Conservation (phyloP, 2,113 vertebrate genomes). For the Onychostruthus taczanowskii region DNA sequence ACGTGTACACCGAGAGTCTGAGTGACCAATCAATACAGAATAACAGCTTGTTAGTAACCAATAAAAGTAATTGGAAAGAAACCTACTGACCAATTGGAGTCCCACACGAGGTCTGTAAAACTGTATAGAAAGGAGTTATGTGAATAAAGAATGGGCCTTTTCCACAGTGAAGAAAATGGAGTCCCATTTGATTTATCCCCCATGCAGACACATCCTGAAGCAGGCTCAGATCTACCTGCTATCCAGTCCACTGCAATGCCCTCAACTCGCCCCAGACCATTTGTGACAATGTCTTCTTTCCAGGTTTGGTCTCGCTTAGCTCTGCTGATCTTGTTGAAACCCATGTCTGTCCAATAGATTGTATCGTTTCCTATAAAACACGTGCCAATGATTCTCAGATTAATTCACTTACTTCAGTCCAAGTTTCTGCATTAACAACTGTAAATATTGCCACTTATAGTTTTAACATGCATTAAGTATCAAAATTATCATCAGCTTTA, state of each 20-base stretch:
- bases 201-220: background rate
- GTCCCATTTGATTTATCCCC: background rate
- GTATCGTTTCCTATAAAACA: slow-evolving; percentile 89
- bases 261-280: slow-evolving; percentile 94
- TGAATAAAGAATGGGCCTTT: background rate
- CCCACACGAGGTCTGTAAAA: background rate
- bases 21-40: background rate
- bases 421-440: background rate
- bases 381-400: background rate
- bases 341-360: slow-evolving; percentile 99
- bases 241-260: slow-evolving; percentile 98
- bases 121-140: background rate
- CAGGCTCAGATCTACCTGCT: slow-evolving; percentile 75
- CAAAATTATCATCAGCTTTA: background rate
- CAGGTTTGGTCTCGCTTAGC: slow-evolving; percentile 95
- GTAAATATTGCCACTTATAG: background rate
- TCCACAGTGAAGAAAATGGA: background rate
- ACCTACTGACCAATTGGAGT: background rate
- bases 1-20: background rate
- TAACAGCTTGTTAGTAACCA: background rate
- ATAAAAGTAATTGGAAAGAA: background rate
- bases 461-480: background rate
- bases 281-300: slow-evolving; percentile 95
- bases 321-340: slow-evolving; percentile 94
- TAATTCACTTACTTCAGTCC: background rate